These are phyloP conservation scores for Eupeodes luniger DNA, from an alignment of 2,888 invertebrate species.

Conservation along the genomic window DNA sequence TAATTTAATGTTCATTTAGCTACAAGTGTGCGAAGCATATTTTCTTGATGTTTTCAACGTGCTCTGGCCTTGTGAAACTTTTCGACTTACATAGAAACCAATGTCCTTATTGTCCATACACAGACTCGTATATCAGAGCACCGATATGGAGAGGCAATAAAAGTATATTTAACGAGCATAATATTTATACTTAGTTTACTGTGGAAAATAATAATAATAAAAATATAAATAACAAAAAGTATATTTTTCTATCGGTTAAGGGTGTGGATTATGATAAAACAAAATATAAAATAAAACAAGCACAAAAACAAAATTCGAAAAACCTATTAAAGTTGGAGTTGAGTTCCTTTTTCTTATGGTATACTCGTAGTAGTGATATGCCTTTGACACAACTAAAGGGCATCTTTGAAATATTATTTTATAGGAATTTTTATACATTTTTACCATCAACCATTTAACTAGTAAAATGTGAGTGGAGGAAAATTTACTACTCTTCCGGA, in stretches of 20 bases:
- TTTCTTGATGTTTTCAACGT: conserved; percentile 72
- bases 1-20: conserved; percentile 70
- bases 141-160: conserved; percentile 64
- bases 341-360: conserved; percentile 1
- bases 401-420: conserved; percentile 43
- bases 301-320: background rate
- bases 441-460: background rate
- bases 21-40: conserved; percentile 75
- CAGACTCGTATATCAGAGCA: background rate
- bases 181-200: conserved; percentile 49
- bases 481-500: conserved; percentile 16
- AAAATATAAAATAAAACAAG: background rate
- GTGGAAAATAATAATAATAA: conserved; percentile 9
- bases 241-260: conserved; percentile 7
- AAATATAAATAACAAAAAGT: conserved; percentile 13
- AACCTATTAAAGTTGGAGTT: conserved; percentile 28
- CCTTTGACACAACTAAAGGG: conserved; percentile 8
- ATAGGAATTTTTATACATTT: conserved; percentile 13
- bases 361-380: too few relatives aligned
- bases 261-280: conserved; percentile 43
- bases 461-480: background rate
- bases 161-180: conserved; percentile 74
- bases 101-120: background rate
- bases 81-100: background rate
- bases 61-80: conserved; percentile 26